phyloP scores from a whole-genome alignment of 2,888 invertebrate species.

The Agrilus cyanescens region DNA sequence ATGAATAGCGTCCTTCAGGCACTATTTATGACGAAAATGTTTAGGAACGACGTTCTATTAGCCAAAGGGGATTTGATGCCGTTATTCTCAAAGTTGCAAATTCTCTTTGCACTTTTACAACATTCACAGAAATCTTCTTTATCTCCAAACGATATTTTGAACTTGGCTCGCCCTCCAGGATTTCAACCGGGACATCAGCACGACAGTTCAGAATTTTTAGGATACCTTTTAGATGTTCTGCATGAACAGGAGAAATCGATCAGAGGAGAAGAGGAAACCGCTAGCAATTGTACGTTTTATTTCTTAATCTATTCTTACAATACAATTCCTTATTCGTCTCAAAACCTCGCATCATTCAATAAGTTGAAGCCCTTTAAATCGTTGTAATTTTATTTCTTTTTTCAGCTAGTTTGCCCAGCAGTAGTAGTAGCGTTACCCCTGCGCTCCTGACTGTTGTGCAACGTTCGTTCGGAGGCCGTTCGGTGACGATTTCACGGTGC shows the following conservation, averaged over 20 bases:
- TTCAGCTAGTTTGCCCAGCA: conserved; percentile 11
- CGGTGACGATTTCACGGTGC: conserved; percentile 64
- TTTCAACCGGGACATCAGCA: conserved; percentile 71
- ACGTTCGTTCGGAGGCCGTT: conserved; percentile 64
- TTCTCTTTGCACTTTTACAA: conserved; percentile 60
- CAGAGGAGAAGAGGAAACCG: neutral
- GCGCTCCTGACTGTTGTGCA: conserved; percentile 44
- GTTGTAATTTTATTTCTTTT: conserved; percentile 1
- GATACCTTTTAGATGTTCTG: conserved; percentile 58
- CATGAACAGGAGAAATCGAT: conserved; percentile 55
- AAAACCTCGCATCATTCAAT: too few relatives aligned
- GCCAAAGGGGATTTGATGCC: conserved; percentile 43
- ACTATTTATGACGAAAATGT: conserved; percentile 68
- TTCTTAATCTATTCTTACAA: too few relatives aligned
- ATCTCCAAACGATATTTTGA: conserved; percentile 60
- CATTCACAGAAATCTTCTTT: conserved; percentile 54
- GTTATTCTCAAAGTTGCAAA: conserved; percentile 50
- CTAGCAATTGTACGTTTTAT: too few relatives aligned
- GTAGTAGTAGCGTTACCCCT: conserved; percentile 18
- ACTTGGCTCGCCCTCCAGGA: conserved; percentile 61
- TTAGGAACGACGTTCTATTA: conserved; percentile 54
- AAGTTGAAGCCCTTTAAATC: neutral
- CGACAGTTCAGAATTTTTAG: conserved; percentile 79
- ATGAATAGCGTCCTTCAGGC: conserved; percentile 83
- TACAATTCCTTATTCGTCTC: too few relatives aligned